Evolutionary conservation across 2,797 vertebrate species (phyloP), one percentile per base, ranked within the genome.

Genomic region (Capromys pilorides): DNA sequence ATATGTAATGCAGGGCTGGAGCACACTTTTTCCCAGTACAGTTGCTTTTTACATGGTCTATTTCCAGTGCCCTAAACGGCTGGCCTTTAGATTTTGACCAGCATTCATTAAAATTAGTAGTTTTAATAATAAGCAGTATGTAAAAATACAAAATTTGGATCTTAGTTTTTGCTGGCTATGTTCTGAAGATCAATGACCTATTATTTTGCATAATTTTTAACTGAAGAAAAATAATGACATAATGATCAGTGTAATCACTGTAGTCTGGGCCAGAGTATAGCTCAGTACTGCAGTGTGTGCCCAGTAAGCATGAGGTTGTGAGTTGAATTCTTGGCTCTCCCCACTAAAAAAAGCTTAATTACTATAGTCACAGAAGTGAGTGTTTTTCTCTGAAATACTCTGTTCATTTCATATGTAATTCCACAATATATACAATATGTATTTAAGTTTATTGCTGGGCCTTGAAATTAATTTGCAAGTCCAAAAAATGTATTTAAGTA

Each of bases 391-490:
- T 84, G 49, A 82, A 91, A 39, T 39, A 33, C 2, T 49, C 6
- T 85, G 7, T 66, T 86, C 26, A 78, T 45, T 93, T 69, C 6
- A 8, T n/a, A 12, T 62, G 16, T 51, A 49, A 14, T 64, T 12
- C 14, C 83, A 33, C 64, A 91, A 51, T 45, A 77, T 36, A 84
- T 2, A 84, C 64, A 91, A 45, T 54, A 77, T 33, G 75, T 1
- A 80, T 54, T 86, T 2, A 89, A 31, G 4, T 89, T 79, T 87
- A 75, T 82, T 21, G 54, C 39, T 57, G 26, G 26, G 26, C 67
- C 26, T 85, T 96, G 22, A 39, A 94, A 90, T 67, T 92, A 82
- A 71, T 73, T 84, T 80, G 4, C 9, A 94, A 78, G 45, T 85
- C 11, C 31, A 7, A 1, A 67, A 67, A 84, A 49, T 57, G 1